Base-by-base conservation (phyloP, 92 coral and sea anemone genomes). In the Pocillopora meandrina region DNA sequence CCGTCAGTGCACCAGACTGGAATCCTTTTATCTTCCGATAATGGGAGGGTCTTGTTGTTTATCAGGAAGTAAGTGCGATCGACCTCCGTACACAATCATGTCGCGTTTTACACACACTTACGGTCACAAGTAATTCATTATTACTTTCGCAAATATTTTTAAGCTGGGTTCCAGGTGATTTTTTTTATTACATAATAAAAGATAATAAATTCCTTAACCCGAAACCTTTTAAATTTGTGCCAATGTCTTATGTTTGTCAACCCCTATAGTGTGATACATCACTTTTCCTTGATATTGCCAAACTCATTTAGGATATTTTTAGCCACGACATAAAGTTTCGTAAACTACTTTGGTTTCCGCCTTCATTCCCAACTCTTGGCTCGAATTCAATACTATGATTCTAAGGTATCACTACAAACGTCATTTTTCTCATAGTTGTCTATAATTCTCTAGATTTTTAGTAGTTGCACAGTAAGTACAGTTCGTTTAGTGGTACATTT, bases 11-110 rank as follows among this genome's bases (percentile, higher is more conserved):
- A 55, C 11, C 76, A 49, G 78, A 64, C 80, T 71, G 80, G 86
- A 83, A 83, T 83, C 65, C 86, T 83, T 83, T 83, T 65, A 83
- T 83, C 80, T 83, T 62, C 86, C 86, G 86, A 83, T 61, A 73
- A 72, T 49, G 80, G 86, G 80, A 52, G 86, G 60, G 86, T 63
- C 80, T 72, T 63, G 80, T 83, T 83, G 80, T 83, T 83, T 83
- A 36, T 83, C 80, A 83, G 86, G 86, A 83, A 83, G 86, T 73
- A 83, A 79, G 74, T 52, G 63, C 61, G 13, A 64, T 72, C 79
- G 72, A 77, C 74, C 62, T 47, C 78, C 52, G 34, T 47, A 12
- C 61, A 19, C 73, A 73, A 21, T 52, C 16, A 61, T 74, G 33
- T 72, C 72, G 80, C 20, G 80, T 73, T 23, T 5, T 82, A 73